Base-by-base conservation (phyloP, 2,888 invertebrate species). In the Drosophila macrospina region DNA sequence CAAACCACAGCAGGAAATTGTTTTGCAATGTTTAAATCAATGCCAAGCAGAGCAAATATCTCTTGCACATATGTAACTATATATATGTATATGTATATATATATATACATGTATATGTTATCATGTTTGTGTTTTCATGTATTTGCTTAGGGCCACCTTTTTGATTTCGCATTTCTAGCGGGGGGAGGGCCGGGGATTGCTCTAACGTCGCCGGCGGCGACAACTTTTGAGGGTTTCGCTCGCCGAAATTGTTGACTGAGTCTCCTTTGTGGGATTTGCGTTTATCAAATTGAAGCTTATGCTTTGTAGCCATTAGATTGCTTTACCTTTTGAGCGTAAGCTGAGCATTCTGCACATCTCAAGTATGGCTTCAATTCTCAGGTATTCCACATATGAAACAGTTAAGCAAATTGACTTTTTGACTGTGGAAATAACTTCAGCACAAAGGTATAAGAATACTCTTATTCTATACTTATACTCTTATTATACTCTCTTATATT, bases 211-310 rank as follows among this genome's bases (percentile, higher is more conserved):
- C 69, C 41, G 42, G 16, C 45, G 57, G 59, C 69, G 52, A 24
- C 63, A 57, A 60, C 63, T 70, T 82, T 52, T 30, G 51, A 72
- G 77, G 68, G 54, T 69, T 69, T 80, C 72, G 30, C 44, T 42
- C 56, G 30, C 47, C 65, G 30, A 59, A 73, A 65, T 30, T 61
- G 39, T 61, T 61, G 69, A 60, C 51, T 47, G 63, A 54, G 64
- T 54, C 67, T 62, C 57, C 73, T 71, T 68, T 74, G 67, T 44
- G 56, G 64, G 65, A 72, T 75, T 84, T 83, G 55, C 70, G 75
- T 82, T 84, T 67, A 68, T 78, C 76, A 84, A 84, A 81, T 82
- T 80, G 80, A 69, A 71, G 85, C 82, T 84, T 81, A 83, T 54
- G 77, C 64, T 74, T 71, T 62, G 63, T 52, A 62, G 67, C 78